phyloP scores from a whole-genome alignment of 2,797 vertebrate genomes.

The Scolopax rusticola region DNA sequence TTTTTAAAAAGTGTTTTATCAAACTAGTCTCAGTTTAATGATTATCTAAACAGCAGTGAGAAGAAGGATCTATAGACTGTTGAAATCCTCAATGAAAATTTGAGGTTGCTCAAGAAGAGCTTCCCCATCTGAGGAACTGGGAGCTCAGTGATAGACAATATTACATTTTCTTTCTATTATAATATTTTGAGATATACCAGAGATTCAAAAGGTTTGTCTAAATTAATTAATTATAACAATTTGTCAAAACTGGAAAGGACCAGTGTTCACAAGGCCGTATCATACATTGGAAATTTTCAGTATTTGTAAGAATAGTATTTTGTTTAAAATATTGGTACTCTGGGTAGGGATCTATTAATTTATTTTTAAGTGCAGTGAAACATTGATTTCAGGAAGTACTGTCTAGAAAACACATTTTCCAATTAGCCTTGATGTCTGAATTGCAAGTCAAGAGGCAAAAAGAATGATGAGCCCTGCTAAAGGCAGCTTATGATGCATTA shows the following conservation, averaged over 20 bases:
- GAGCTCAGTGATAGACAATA: background rate
- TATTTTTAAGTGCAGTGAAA: background rate
- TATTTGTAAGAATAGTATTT: background rate
- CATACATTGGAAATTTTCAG: background rate
- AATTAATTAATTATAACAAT: background rate
- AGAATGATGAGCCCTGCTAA: background rate
- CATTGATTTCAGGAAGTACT: background rate
- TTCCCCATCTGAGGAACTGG: background rate
- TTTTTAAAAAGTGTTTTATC: background rate
- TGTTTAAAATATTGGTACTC: background rate
- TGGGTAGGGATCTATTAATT: background rate
- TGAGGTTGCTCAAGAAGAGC: background rate
- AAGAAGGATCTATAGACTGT: background rate
- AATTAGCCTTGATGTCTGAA: slow-evolving; percentile 44
- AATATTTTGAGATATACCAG: background rate
- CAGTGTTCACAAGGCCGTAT: background rate
- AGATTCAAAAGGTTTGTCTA: background rate
- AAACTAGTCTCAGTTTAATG: background rate
- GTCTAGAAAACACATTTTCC: slow-evolving; percentile 18
- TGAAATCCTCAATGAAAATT: background rate
- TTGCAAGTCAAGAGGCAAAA: slow-evolving; percentile 16
- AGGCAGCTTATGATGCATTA: slow-evolving; percentile 56
- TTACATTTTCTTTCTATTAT: background rate
- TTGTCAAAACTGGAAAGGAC: background rate
- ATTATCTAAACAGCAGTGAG: background rate